phyloP scores from a whole-genome alignment of 2,797 vertebrate genomes.

The Phataginus tetradactyla region DNA sequence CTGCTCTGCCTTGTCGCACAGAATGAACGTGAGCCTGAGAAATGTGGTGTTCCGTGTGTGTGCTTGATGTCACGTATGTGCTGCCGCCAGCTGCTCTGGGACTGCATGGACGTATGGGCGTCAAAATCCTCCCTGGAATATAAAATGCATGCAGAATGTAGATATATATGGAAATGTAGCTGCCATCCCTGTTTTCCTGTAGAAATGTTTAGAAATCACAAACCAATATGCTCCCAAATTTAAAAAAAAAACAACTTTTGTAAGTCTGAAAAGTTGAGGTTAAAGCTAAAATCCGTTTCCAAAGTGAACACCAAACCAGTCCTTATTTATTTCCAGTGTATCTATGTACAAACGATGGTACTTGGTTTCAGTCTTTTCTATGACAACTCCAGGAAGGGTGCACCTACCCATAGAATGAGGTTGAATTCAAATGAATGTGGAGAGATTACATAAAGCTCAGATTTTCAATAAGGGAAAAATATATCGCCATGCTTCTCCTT shows the following conservation, averaged over 20 bases:
- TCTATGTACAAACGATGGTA: constrained; percentile 32
- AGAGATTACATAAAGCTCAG: constrained; percentile 55
- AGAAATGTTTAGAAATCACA: constrained; percentile 76
- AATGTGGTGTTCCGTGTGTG: constrained; percentile 58
- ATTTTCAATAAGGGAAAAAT: constrained; percentile 50
- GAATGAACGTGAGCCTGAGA: constrained; percentile 69
- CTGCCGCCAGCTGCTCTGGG: constrained; percentile 72
- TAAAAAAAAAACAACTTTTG: constrained; percentile 20
- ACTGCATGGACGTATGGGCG: constrained; percentile 81
- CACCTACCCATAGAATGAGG: constrained; percentile 54
- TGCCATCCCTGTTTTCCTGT: constrained; percentile 72
- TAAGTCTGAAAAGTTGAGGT: constrained; percentile 58
- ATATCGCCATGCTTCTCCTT: background rate
- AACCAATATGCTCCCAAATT: constrained; percentile 66
- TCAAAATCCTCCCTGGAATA: constrained; percentile 80
- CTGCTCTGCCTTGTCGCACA: constrained; percentile 65
- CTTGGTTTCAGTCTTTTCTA: constrained; percentile 48
- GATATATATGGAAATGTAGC: constrained; percentile 66
- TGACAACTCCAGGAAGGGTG: constrained; percentile 52
- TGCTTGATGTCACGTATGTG: constrained; percentile 65
- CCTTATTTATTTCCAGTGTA: constrained; percentile 51
- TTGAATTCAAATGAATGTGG: constrained; percentile 32
- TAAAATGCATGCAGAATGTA: constrained; percentile 81
- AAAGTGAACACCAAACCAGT: constrained; percentile 42
- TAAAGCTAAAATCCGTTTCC: constrained; percentile 33